Conservation (phyloP, 2,888 invertebrate genomes). For the Cancer borealis region DNA sequence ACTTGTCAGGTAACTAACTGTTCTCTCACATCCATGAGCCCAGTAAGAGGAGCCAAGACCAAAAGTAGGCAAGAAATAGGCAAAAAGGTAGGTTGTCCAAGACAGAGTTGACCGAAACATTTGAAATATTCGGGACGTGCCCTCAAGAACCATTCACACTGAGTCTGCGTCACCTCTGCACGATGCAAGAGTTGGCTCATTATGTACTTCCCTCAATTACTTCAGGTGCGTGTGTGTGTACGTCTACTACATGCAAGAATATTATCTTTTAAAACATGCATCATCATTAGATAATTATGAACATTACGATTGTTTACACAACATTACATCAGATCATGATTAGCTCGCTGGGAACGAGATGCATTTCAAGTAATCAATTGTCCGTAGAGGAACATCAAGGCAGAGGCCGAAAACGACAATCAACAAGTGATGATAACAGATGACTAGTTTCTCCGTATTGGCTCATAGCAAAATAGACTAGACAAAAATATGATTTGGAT, state of each 20-base stretch:
- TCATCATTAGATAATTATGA: neutral
- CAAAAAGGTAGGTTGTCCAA: neutral
- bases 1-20: neutral
- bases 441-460: neutral
- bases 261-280: constrained; percentile 26
- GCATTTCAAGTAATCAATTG: neutral
- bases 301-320: constrained; percentile 24
- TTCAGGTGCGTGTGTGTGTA: constrained; percentile 41
- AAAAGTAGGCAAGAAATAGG: neutral
- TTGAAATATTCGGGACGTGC: neutral
- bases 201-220: neutral
- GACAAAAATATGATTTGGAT: constrained; percentile 44
- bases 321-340: constrained; percentile 5
- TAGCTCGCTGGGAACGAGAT: neutral
- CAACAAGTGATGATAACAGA: constrained; percentile 14
- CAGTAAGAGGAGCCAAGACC: neutral
- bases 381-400: neutral
- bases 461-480: constrained; percentile 47
- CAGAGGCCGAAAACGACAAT: neutral
- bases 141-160: neutral
- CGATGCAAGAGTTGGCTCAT: neutral
- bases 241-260: constrained; percentile 1
- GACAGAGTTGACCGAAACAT: neutral
- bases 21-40: neutral
- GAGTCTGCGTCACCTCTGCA: neutral